Evolutionary conservation across 2,888 invertebrate genomes (phyloP).

Genomic region (Frankliniella intonsa): DNA sequence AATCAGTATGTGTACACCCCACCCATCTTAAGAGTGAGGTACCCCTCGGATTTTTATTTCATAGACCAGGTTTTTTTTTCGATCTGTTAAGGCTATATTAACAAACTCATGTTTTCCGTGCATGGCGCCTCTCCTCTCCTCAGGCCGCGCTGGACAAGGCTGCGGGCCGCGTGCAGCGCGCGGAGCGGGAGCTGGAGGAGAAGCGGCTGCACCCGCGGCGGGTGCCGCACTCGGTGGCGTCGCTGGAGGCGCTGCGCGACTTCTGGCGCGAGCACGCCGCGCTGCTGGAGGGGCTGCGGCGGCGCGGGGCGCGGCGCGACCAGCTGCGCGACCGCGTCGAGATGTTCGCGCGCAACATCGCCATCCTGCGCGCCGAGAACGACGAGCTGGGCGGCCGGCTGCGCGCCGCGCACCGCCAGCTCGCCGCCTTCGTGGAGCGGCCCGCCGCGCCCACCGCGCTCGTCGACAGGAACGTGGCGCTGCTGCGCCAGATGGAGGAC

Average conservation of each 20-base stretch:
- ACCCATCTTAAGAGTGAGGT: too few relatives aligned
- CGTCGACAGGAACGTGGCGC: slow-evolving; percentile 12
- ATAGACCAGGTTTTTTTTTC: too few relatives aligned
- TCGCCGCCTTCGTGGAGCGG: background rate
- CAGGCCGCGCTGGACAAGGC: background rate
- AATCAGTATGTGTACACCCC: too few relatives aligned
- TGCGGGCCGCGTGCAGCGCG: background rate
- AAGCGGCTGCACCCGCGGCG: background rate
- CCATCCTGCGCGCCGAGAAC: background rate
- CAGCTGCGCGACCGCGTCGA: background rate
- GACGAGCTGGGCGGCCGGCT: background rate
- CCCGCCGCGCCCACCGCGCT: background rate
- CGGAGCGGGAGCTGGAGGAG: background rate
- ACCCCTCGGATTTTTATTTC: too few relatives aligned
- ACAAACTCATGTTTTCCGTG: too few relatives aligned
- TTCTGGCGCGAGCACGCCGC: background rate
- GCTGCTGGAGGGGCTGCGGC: background rate
- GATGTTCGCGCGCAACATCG: slow-evolving; percentile 9
- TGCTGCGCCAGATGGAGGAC: background rate
- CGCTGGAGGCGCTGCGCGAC: background rate
- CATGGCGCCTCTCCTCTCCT: background rate
- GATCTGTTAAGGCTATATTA: too few relatives aligned
- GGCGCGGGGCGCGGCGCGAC: background rate
- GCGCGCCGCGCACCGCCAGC: background rate
- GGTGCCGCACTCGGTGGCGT: background rate